A percentile compares a stretch with the other conserved stretches of the same genome.
Evolutionary conservation across 1,140 invertebrate genomes (phyloP).

Genomic region (Sinonovacula constricta): DNA sequence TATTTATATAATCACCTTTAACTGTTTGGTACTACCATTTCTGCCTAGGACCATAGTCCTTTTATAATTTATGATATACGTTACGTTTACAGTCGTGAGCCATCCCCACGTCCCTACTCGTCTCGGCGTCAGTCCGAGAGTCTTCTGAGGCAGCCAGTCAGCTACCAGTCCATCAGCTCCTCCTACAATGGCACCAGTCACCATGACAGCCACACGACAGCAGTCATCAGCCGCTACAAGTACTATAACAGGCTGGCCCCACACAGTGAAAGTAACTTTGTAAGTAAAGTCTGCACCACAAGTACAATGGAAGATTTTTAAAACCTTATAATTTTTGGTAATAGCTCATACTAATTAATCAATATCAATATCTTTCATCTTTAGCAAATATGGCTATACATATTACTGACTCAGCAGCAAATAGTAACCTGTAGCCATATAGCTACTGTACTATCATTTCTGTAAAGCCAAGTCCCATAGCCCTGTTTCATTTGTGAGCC

Average conservation of each 20-base stretch:
- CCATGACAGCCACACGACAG: conserved; percentile 42
- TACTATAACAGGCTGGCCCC: conserved; percentile 64
- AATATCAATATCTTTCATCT: no score
- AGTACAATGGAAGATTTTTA: not conserved
- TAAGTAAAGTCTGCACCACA: conserved; percentile 34
- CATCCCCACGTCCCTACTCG: conserved; percentile 2
- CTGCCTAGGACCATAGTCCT: no score
- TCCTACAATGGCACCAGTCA: not conserved
- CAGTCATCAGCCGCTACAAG: conserved; percentile 60
- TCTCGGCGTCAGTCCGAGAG: not conserved
- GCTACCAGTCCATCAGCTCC: conserved; percentile 48
- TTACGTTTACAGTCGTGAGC: conserved; percentile 5
- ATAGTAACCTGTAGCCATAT: no score
- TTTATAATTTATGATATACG: no score
- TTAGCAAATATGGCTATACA: no score
- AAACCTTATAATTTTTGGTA: not conserved
- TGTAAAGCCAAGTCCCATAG: no score
- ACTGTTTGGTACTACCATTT: no score
- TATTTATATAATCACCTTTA: no score
- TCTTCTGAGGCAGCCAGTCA: conserved; percentile 55
- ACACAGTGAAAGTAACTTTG: conserved; percentile 55
- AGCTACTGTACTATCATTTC: no score
- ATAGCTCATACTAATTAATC: no score
- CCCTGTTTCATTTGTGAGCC: no score
- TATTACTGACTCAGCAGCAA: no score